Conservation (phyloP, 2,797 vertebrate species). For the Pseudomugil gertrudae region DNA sequence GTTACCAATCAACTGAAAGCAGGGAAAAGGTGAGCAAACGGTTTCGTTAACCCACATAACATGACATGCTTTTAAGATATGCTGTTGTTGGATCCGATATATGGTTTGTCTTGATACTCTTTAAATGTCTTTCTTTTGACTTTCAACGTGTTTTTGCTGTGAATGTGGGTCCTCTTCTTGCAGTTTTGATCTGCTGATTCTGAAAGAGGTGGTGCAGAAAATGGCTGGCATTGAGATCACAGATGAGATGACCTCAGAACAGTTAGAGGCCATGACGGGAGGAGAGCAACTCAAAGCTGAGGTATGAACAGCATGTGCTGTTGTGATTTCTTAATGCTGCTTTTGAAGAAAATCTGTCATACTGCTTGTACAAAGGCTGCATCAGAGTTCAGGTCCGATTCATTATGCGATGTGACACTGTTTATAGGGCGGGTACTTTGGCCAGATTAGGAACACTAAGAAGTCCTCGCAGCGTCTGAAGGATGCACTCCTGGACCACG, state of each 20-base stretch:
- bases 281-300: conserved; percentile 98
- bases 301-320: conserved; percentile 70
- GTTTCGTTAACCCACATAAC: rapidly evolving
- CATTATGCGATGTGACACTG: conserved; percentile 1
- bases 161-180: conserved; percentile 31
- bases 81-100: not conserved
- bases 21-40: conserved; percentile 90
- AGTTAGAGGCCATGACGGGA: conserved; percentile 98
- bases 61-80: not conserved
- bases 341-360: not conserved
- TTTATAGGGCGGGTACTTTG: conserved; percentile 95
- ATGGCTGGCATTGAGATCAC: conserved; percentile 99
- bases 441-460: conserved; percentile 98
- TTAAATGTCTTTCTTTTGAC: not conserved
- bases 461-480: conserved; percentile 98
- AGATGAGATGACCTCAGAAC: conserved; percentile 97
- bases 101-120: not conserved
- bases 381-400: not conserved
- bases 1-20: conserved; percentile 98
- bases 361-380: not conserved
- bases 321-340: not conserved
- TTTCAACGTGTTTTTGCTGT: not conserved
- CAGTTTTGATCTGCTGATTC: conserved; percentile 97
- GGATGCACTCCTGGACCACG: conserved; percentile 93
- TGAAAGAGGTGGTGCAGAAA: conserved; percentile 99